Conservation (phyloP, 2,113 vertebrate species). For the Hippopotamus amphibius region DNA sequence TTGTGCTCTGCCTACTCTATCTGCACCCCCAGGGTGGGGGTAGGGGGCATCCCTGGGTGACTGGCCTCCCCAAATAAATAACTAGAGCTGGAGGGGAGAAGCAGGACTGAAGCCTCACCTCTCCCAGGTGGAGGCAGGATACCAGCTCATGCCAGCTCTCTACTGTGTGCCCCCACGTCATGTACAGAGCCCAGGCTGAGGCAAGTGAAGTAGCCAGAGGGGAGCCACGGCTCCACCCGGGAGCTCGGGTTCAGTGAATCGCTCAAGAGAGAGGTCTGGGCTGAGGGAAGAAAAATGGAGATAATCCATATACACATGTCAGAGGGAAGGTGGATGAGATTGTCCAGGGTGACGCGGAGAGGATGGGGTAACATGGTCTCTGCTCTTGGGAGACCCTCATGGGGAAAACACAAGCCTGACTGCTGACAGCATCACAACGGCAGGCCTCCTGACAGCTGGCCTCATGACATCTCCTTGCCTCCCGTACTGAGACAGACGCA, state of each 20-base stretch:
- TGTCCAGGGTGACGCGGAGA: neutral
- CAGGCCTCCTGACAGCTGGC: neutral
- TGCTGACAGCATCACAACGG: neutral
- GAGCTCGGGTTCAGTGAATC: neutral
- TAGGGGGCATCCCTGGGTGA: neutral
- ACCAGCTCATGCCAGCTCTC: neutral
- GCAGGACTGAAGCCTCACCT: neutral
- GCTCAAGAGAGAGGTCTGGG: neutral
- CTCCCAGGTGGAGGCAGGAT: neutral
- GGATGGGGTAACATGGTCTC: neutral
- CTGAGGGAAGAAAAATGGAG: neutral
- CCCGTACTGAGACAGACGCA: neutral
- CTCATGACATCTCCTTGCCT: neutral
- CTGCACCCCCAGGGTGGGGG: neutral
- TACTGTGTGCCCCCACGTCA: fast-evolving
- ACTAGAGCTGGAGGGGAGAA: neutral
- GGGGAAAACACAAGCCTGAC: neutral
- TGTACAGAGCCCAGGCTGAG: neutral
- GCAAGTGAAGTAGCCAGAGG: neutral
- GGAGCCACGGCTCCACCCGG: neutral
- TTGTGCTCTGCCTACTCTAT: neutral
- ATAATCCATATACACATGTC: neutral
- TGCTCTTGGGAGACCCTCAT: neutral
- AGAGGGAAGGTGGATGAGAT: neutral
- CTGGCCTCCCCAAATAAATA: neutral